Base-by-base conservation (phyloP, 2,888 invertebrate genomes). In the Luffia ferchaultella region DNA sequence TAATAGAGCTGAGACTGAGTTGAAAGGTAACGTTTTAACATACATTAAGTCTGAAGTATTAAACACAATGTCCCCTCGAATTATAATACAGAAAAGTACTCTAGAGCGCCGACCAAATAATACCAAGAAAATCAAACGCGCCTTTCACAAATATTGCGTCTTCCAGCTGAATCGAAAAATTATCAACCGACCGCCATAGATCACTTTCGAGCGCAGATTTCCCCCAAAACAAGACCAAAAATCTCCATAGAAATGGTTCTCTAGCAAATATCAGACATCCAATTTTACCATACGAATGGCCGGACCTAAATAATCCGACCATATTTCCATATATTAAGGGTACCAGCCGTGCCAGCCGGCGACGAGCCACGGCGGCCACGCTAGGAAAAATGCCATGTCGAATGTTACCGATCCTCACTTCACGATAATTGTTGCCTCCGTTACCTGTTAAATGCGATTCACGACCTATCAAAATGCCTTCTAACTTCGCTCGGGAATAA, bases 161-260 rank as follows among this genome's bases (percentile, higher is more conserved):
- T 30, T 12, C 30, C 5, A 30, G 12, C 12, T 12, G 30, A 42
- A 67, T 71, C 49, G 64, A 65, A 68, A 71, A 71, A 65, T 54
- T 59, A 57, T 58, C 54, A 56, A 42, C 62, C 58, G 60, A 60
- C 58, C 70, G 68, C 61, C 69, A 62, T 78, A 75, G 75, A 75
- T 82, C 78, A 80, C 69, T 58, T 65, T 66, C 68, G 65, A 63
- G 70, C 74, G 65, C 76, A 77, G 82, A 80, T 79, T 80, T 70
- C 70, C 72, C 67, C 62, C 73, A 67, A 75, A 79, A 77, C 78
- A 79, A 75, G 76, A 71, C 64, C 72, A 43, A 67, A 70, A 79
- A 83, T 82, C 79, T 78, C 76, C 82, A 83, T 83, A 78, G 78
- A 69, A 83, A 83, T 83, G 62, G 82, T 74, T 67, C 68, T 71